phyloP scores from a whole-genome alignment of 2,888 invertebrate species.

The Melitaea athalia region DNA sequence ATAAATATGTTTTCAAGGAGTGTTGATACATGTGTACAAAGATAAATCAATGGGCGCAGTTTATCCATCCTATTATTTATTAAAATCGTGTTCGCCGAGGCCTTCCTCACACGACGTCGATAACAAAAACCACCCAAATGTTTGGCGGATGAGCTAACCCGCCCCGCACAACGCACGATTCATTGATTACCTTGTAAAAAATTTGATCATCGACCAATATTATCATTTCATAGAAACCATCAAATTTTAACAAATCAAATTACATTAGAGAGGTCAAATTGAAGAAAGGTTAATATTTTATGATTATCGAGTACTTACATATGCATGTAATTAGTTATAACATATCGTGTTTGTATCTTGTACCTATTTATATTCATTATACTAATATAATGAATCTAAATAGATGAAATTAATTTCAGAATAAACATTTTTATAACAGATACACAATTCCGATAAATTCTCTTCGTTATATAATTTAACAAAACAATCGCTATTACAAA shows the following conservation, averaged over 20 bases:
- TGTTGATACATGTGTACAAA: conserved; percentile 5
- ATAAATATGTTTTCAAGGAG: background rate
- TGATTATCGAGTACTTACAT: background rate
- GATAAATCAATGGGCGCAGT: conserved; percentile 35
- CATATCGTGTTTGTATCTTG: too few species aligned
- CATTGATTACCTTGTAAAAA: conserved; percentile 78
- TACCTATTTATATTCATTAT: too few species aligned
- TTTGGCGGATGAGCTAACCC: conserved; percentile 79
- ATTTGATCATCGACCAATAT: conserved; percentile 74
- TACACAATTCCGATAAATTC: background rate
- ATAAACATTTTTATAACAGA: too few species aligned
- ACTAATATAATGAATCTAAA: too few species aligned
- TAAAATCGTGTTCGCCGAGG: conserved; percentile 72
- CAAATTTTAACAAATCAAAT: conserved; percentile 22
- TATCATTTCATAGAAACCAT: conserved; percentile 41
- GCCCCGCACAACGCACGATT: conserved; percentile 76
- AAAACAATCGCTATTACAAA: too few species aligned
- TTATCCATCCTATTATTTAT: conserved; percentile 71
- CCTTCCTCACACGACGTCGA: conserved; percentile 67
- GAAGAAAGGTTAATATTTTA: too few species aligned
- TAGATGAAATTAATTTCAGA: too few species aligned
- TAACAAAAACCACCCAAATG: conserved; percentile 80
- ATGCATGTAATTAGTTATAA: background rate
- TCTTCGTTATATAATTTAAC: too few species aligned
- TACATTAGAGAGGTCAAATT: conserved; percentile 6